Evolutionary conservation across 1,140 invertebrate species (phyloP).

Genomic region (Pollicipes pollicipes): DNA sequence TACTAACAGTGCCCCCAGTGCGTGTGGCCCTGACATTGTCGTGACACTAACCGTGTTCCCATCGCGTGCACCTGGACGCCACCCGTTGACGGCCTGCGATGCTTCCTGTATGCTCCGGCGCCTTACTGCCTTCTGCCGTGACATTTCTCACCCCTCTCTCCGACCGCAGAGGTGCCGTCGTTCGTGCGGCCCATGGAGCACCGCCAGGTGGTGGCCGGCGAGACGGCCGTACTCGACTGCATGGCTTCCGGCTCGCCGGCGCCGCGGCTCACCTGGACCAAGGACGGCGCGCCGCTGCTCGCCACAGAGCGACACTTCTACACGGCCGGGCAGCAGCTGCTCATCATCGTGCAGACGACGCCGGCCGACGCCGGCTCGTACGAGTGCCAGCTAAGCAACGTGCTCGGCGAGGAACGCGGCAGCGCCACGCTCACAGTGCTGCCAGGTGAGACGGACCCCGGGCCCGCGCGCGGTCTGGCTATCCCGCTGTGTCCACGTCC

Average conservation of each 20-base stretch:
- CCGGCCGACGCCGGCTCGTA: constrained; percentile 62
- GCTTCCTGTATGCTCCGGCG: neutral
- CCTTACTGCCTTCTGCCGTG: neutral
- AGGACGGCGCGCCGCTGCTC: constrained; percentile 56
- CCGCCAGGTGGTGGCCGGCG: constrained; percentile 38
- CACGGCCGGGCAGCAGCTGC: constrained; percentile 61
- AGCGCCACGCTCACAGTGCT: constrained; percentile 24
- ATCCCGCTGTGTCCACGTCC: no score
- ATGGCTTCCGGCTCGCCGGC: constrained; percentile 66
- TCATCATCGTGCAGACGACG: constrained; percentile 66
- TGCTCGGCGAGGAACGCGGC: constrained; percentile 45
- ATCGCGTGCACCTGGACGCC: constrained; percentile 44
- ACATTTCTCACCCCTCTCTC: neutral
- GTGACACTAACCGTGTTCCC: no score
- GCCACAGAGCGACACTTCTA: constrained; percentile 58
- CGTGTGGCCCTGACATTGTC: no score
- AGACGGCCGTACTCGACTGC: constrained; percentile 69
- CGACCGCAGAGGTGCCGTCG: constrained; percentile 19
- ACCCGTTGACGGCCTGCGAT: constrained; percentile 62
- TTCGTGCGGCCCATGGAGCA: neutral
- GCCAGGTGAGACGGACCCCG: neutral
- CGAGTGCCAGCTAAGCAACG: constrained; percentile 73
- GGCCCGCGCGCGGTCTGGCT: no score
- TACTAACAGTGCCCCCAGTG: no score
- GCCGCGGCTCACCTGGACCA: constrained; percentile 72